A percentile compares a stretch with the other conserved stretches of the same genome.
phyloP scores from a whole-genome alignment of 2,113 vertebrate genomes.

The Excalfactoria chinensis region DNA sequence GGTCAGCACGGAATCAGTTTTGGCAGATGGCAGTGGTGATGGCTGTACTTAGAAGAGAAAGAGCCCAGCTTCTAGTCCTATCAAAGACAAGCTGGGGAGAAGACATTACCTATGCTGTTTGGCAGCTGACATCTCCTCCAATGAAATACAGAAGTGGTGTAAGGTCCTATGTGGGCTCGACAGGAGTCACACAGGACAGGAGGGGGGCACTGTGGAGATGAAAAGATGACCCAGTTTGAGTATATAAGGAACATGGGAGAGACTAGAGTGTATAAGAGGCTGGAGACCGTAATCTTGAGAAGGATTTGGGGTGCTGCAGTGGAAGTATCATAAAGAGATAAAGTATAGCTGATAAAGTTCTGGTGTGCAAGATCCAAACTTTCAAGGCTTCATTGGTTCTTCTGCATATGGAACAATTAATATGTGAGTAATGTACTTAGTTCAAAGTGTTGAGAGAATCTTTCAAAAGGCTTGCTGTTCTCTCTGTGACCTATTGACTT shows the following conservation, averaged over 20 bases:
- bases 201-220: background rate
- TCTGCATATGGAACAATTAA: background rate
- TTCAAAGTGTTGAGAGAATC: background rate
- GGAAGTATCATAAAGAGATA: background rate
- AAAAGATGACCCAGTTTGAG: background rate
- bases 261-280: background rate
- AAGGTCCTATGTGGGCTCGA: background rate
- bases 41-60: background rate
- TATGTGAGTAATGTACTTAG: background rate
- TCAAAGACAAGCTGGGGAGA: background rate
- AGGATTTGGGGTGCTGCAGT: background rate
- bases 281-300: background rate
- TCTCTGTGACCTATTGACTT: background rate
- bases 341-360: background rate
- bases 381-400: background rate
- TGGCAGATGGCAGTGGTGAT: background rate
- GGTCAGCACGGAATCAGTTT: background rate
- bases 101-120: background rate
- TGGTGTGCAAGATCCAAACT: background rate
- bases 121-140: background rate
- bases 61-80: background rate
- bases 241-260: background rate
- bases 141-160: background rate
- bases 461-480: background rate
- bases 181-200: background rate